Evolutionary conservation across 2,797 vertebrate genomes (phyloP).

Genomic region (Lepilemur septentrionalis): DNA sequence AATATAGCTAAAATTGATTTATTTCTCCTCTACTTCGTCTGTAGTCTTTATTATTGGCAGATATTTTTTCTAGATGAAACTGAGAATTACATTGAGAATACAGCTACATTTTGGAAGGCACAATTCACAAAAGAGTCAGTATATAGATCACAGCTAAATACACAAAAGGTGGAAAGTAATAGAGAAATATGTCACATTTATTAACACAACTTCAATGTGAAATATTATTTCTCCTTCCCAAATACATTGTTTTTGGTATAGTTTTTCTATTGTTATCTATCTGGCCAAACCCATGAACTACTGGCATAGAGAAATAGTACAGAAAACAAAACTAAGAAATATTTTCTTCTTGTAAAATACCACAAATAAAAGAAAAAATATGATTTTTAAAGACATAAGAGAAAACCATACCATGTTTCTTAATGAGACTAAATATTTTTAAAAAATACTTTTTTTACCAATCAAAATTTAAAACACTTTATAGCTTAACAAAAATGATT

Average conservation of each 20-base stretch:
- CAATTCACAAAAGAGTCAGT: not conserved
- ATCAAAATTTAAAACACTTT: not conserved
- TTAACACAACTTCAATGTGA: not conserved
- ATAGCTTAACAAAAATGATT: not conserved
- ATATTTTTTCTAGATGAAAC: not conserved
- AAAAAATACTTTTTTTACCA: not conserved
- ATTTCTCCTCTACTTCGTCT: conserved; percentile 44
- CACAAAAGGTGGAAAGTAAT: not conserved
- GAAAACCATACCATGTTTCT: not conserved
- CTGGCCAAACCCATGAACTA: not conserved
- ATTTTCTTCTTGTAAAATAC: not conserved
- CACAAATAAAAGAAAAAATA: not conserved
- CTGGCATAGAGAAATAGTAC: not conserved
- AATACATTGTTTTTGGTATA: not conserved
- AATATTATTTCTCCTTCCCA: not conserved
- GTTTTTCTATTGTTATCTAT: not conserved
- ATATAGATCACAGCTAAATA: conserved; percentile 16
- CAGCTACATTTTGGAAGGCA: not conserved
- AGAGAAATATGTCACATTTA: not conserved
- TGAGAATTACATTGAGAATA: not conserved
- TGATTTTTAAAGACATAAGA: not conserved
- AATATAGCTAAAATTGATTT: conserved; percentile 62
- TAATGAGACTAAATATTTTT: not conserved
- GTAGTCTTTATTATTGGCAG: conserved; percentile 23
- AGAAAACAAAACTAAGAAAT: not conserved